Base-by-base conservation (phyloP, 2,888 invertebrate genomes). In the Leptopilina drosophilae region DNA sequence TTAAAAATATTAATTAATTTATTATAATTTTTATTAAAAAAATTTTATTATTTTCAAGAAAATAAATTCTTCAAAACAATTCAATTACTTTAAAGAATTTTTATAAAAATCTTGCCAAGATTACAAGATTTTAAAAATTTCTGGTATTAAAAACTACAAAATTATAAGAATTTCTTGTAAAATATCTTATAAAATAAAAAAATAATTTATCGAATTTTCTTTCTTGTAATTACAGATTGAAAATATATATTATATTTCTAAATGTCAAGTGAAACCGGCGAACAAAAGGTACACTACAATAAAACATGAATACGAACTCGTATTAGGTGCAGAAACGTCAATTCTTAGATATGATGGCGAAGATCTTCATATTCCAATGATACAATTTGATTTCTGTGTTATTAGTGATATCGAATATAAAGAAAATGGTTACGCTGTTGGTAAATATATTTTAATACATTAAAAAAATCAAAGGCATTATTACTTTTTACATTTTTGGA, bases 231-330 rank as follows among this genome's bases (percentile, higher is more conserved):
- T 69, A 14, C 5, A 69, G 69, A 26, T 46, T 14, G 69, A 49
- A 5, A 14, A 26, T 8, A 49, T 69, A 20, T 69, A 69, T 14
- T 69, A 69, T 46, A 69, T 69, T 7, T 14, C 69, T 0, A 49
- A 20, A 26, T 69, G 69, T 14, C 53, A 53, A 14, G 69, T 69
- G 5, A 69, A 69, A 8, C 69, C 53, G 1, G 53, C 53, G 14
- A 20, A 69, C 7, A 49, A 20, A 69, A 12, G 26, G 6, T 69
- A 12, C 12, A 26, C 69, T 2, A 69, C 49, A 1, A 69, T 69
- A 12, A 69, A 46, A n/a, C 69, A 69, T 12, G 69, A 69, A 8
- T 69, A 53, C 26, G 69, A 69, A 8, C 49, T 69, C 2, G 20
- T 46, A 49, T 53, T 69, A 14, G 53, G 15, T 69, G 20, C 69